phyloP scores from a whole-genome alignment of 2,113 vertebrate species.

The Agapornis roseicollis region DNA sequence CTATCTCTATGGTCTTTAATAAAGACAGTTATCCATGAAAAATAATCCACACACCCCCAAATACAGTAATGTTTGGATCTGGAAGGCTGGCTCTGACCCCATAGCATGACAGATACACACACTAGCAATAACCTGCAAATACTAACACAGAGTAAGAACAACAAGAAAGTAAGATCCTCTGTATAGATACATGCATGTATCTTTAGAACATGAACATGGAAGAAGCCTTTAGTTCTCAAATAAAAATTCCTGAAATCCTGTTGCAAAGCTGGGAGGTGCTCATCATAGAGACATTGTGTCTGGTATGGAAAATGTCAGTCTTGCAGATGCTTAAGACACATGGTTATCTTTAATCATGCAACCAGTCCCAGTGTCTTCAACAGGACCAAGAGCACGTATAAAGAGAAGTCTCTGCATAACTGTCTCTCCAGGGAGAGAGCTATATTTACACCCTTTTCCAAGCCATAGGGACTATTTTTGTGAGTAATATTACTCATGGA shows the following conservation, averaged over 20 bases:
- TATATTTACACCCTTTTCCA: slow-evolving; percentile 35
- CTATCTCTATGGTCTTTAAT: not conserved
- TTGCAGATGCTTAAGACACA: not conserved
- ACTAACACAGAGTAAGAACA: not conserved
- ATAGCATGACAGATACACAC: fast-evolving
- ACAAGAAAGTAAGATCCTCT: not conserved
- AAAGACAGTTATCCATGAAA: not conserved
- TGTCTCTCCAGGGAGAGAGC: not conserved
- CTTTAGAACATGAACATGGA: not conserved
- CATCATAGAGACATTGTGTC: not conserved
- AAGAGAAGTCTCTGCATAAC: not conserved
- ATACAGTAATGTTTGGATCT: not conserved
- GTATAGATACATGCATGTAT: not conserved
- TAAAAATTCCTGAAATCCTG: not conserved
- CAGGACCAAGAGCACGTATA: not conserved
- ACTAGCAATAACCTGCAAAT: not conserved
- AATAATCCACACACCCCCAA: not conserved
- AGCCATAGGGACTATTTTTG: slow-evolving; percentile 1
- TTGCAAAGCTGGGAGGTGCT: not conserved
- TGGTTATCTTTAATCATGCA: not conserved
- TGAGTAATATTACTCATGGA: not conserved
- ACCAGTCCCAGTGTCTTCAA: not conserved
- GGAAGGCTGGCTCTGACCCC: not conserved
- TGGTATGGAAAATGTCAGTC: not conserved
- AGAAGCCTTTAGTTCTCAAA: not conserved